These are phyloP conservation scores for Parapristionchus giblindavisi DNA, from an alignment of 2,888 invertebrate genomes.

Conservation along the genomic window DNA sequence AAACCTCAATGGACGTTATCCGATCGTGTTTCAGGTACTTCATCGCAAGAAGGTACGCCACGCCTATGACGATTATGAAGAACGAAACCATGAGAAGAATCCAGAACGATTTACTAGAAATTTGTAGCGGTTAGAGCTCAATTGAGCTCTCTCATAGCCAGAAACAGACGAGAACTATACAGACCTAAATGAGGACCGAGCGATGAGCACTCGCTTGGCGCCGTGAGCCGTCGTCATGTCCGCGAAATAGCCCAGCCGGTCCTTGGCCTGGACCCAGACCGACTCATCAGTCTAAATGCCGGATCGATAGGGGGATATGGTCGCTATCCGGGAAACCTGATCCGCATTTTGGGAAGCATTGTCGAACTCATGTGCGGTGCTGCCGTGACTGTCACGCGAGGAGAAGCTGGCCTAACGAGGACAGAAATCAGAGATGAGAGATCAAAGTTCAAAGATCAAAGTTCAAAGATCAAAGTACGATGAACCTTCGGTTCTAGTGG, in stretches of 20 bases:
- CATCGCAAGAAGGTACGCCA: slow-evolving; percentile 41
- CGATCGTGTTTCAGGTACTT: slow-evolving; percentile 53
- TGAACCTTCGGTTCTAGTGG: too few species aligned
- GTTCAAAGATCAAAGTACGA: too few species aligned
- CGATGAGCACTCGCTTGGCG: slow-evolving; percentile 53
- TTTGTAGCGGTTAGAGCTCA: not conserved
- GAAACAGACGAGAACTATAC: not conserved
- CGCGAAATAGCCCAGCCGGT: slow-evolving; percentile 44
- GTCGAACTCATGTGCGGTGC: not conserved
- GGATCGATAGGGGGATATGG: too few species aligned
- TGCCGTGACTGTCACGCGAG: too few species aligned
- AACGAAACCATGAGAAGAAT: slow-evolving; percentile 43
- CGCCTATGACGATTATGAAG: slow-evolving; percentile 44
- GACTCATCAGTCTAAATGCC: slow-evolving; percentile 4
- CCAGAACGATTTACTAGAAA: slow-evolving; percentile 45
- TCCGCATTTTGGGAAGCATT: not conserved
- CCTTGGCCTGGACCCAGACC: not conserved
- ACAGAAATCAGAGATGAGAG: too few species aligned
- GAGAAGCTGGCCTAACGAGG: too few species aligned
- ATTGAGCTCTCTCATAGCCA: not conserved
- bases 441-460: too few species aligned
- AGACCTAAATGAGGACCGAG: slow-evolving; percentile 39
- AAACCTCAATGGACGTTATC: slow-evolving; percentile 57
- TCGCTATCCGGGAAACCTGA: not conserved
- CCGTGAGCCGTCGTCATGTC: slow-evolving; percentile 61